Evolutionary conservation across 2,113 vertebrate species (phyloP).

Genomic region (Hippolais icterina): DNA sequence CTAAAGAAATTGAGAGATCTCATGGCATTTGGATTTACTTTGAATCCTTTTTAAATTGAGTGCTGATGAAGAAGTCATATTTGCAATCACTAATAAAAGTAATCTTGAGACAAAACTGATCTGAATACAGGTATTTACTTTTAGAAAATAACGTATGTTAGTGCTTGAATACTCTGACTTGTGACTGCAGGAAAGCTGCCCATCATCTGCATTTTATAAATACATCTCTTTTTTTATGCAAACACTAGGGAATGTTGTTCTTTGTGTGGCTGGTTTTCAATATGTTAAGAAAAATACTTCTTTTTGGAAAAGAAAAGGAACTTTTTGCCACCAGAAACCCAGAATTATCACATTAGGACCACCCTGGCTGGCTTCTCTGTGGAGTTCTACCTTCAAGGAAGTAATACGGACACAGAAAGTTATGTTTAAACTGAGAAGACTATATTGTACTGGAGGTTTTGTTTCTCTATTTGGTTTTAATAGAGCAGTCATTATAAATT

Average conservation of each 20-base stretch:
- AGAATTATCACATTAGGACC: conserved; percentile 43
- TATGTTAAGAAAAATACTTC: background rate
- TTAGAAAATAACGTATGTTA: background rate
- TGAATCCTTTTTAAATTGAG: background rate
- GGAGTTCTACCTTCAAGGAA: background rate
- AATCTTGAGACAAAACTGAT: background rate
- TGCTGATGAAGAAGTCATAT: background rate
- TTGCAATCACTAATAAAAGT: background rate
- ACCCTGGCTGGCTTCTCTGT: background rate
- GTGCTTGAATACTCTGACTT: background rate
- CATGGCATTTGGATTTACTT: background rate
- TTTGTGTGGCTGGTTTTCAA: conserved; percentile 19
- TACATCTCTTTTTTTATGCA: background rate
- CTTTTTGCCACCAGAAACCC: conserved; percentile 12
- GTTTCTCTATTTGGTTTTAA: background rate
- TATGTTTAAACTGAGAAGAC: background rate
- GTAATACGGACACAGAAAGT: background rate
- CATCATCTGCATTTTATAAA: background rate
- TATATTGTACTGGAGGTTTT: background rate
- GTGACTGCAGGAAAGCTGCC: background rate
- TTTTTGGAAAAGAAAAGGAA: background rate
- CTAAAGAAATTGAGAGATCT: background rate
- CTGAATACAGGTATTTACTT: background rate
- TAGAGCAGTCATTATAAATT: background rate
- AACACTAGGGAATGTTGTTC: background rate